These are phyloP conservation scores for Percopsis transmontana DNA, from an alignment of 2,113 vertebrate species.

Conservation along the genomic window DNA sequence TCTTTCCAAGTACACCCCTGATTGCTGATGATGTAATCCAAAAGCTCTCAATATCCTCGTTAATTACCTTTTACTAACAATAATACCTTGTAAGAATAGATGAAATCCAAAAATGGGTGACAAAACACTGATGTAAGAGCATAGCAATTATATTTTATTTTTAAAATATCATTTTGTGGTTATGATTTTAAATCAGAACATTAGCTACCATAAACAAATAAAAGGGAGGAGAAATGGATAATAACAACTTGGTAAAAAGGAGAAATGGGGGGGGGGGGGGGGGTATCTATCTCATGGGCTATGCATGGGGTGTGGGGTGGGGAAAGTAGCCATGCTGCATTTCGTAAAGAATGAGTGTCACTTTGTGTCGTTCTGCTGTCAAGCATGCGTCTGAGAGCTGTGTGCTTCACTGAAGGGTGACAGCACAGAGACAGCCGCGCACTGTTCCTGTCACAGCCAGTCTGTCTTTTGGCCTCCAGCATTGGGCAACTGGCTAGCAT, in stretches of 20 bases:
- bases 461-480: constrained; percentile 43
- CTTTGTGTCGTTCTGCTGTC: constrained; percentile 57
- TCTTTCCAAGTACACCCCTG: too few species aligned
- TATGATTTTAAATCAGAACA: constrained; percentile 27
- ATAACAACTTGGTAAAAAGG: constrained; percentile 28
- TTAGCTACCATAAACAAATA: constrained; percentile 21
- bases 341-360: constrained; percentile 60
- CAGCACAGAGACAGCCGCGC: constrained; percentile 56
- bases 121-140: too few species aligned
- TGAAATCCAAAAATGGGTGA: too few species aligned
- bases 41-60: too few species aligned
- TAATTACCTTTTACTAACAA: too few species aligned
- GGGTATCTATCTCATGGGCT: constrained; percentile 40
- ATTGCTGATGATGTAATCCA: too few species aligned
- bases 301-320: constrained; percentile 22
- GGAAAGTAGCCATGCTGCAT: constrained; percentile 41
- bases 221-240: constrained; percentile 1
- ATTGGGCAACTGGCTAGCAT: constrained; percentile 23
- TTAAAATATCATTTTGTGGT: constrained; percentile 20
- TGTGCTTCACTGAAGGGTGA: constrained; percentile 69
- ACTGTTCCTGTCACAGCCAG: constrained; percentile 62
- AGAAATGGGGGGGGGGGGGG: constrained; percentile 36
- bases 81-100: too few species aligned
- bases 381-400: constrained; percentile 50
- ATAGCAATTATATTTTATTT: too few species aligned